Evolutionary conservation across 2,113 vertebrate genomes (phyloP), one percentile per base, ranked within the genome.

Genomic region (Regulus satrapa): DNA sequence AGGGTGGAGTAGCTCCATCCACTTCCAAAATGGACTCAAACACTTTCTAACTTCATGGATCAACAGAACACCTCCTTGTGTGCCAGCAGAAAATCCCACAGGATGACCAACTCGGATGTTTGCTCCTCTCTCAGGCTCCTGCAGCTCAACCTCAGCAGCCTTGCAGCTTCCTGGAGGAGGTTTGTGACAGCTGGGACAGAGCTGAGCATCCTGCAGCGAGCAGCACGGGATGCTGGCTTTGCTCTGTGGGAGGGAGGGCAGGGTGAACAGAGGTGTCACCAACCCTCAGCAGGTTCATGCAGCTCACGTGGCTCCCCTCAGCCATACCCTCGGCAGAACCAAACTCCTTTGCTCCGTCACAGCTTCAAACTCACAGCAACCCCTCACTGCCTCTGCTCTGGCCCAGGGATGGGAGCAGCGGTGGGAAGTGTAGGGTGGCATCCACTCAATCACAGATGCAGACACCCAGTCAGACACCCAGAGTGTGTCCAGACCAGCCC

Each of bases 221-320:
- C 23, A 32, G 46, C 49, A 25, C 0, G 0, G 34, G 48, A 46
- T 23, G 29, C 15, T 32, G 63, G 34, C 36, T 64, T 13, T 5
- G 41, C 75, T 26, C 66, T n/a, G 25, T 25, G 28, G 20, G 34
- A 62, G 51, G 59, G 29, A 69, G 41, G 20, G 24, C 49, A 84
- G 54, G 32, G 55, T 18, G 55, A 41, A 3, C 26, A 92, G 61
- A 81, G 24, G 34, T 11, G 32, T 46, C 46, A 78, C 74, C 82
- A 82, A 7, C 36, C 48, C 52, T 51, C 73, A 36, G n/a, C 1
- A 1, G 36, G 18, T 20, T 67, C 34, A 3, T 69, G 25, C 0
- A 5, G 25, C 36, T 87, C 46, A 1, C 13, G 0, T 0, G 7
- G 29, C 29, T 91, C 36, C 36, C 63, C 31, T 32, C 93, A 82